Evolutionary conservation across 1,140 invertebrate species (phyloP).

Genomic region (Hylaeus anthracinus): DNA sequence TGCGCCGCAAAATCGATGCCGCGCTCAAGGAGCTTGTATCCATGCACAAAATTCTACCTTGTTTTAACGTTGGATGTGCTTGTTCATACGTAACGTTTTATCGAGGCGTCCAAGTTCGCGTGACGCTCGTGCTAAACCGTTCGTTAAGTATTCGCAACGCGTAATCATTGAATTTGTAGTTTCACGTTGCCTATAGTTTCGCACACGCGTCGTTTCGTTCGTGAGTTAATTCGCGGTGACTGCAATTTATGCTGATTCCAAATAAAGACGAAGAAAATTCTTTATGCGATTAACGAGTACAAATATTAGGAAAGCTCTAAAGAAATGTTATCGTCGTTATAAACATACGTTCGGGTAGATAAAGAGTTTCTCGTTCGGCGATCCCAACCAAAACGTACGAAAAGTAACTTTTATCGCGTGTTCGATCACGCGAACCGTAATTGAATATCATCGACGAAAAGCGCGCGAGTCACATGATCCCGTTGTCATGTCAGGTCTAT

Average conservation of each 20-base stretch:
- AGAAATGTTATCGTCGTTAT: no score
- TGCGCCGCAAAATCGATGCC: conserved; percentile 21
- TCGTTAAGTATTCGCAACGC: conserved; percentile 32
- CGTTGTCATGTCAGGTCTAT: background rate
- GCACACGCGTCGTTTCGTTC: background rate
- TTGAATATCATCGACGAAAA: background rate
- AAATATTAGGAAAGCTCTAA: no score
- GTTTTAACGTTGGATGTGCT: conserved; percentile 2
- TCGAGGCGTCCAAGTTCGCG: conserved; percentile 21
- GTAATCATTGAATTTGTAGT: conserved; percentile 31
- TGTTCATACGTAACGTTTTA: conserved; percentile 15
- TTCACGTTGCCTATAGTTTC: background rate
- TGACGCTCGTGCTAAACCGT: conserved; percentile 34
- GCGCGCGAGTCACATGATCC: no score
- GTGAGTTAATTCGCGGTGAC: background rate
- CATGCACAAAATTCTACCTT: conserved; percentile 14
- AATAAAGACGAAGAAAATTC: no score
- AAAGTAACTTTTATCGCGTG: no score
- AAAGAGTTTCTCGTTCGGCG: no score
- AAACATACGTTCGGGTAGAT: no score
- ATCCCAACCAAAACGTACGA: no score
- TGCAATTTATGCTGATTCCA: background rate
- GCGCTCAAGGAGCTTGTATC: conserved; percentile 17
- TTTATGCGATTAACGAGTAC: no score
- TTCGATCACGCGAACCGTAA: no score